Base-by-base conservation (phyloP, 2,888 invertebrate species). In the Epiblema foenella region DNA sequence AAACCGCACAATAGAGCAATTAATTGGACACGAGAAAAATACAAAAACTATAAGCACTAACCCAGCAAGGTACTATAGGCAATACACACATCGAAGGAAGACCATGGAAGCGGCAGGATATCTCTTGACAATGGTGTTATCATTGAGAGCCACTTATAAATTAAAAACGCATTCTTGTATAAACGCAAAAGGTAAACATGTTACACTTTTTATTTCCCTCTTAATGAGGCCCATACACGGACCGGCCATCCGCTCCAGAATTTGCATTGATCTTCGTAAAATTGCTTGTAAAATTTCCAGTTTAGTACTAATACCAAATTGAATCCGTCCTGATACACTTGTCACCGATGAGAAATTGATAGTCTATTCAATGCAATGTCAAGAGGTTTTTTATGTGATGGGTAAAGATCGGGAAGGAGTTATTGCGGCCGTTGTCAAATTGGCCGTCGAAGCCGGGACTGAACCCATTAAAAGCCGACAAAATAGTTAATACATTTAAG, bases 141-240 rank as follows among this genome's bases (percentile, higher is more conserved):
- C 69, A 76, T 76, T 76, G 69, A 75, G 72, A 71, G 75, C 79
- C 78, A 73, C 79, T 84, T 85, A 85, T 85, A 89, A 89, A 91
- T 90, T 90, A 88, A 89, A 84, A 82, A 78, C 75, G 77, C 78
- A 83, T 83, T 82, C 81, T 84, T 84, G 87, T 88, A 87, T 87
- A 87, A 89, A 86, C 85, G 85, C 59, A 72, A 75, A 81, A 84
- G 82, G 83, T 78, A 79, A 81, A 77, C 78, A 80, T 78, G 81
- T 80, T 83, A 81, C 81, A 74, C 77, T 86, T 89, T 89, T 88
- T 90, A 84, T 77, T 83, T 73, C 74, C 70, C 77, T 81, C 83
- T 85, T 92, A 92, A 93, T 91, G 90, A 93, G 85, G 86, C 77
- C 92, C 93, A 82, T 90, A 90, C 82, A 88, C 74, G 90, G 91